These are phyloP conservation scores for Acrocyrtus sp. DNA, from an alignment of 2,888 invertebrate species.

Conservation along the genomic window DNA sequence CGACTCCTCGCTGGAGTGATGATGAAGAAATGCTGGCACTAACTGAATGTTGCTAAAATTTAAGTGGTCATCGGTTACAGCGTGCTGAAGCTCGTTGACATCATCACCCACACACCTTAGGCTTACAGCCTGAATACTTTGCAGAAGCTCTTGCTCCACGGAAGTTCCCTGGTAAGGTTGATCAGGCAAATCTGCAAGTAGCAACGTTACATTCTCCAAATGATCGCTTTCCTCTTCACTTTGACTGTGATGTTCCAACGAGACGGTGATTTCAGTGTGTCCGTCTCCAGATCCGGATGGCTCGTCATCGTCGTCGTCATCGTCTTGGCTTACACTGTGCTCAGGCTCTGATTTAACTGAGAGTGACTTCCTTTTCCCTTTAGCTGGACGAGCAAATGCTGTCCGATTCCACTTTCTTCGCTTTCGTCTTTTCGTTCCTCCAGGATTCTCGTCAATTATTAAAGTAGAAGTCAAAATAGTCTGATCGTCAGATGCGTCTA, in stretches of 20 bases:
- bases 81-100: constrained; percentile 14
- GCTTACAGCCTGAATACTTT: constrained; percentile 61
- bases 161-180: constrained; percentile 32
- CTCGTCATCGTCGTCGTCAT: not conserved
- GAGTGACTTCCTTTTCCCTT: constrained; percentile 49
- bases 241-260: not conserved
- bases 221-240: not conserved
- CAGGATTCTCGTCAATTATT: not conserved
- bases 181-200: constrained; percentile 19
- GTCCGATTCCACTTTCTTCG: constrained; percentile 61
- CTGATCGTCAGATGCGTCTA: constrained; percentile 37
- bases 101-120: constrained; percentile 49
- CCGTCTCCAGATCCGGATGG: too few relatives aligned
- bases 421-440: constrained; percentile 45
- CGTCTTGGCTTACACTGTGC: constrained; percentile 38
- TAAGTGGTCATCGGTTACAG: not conserved
- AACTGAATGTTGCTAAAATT: constrained; percentile 16
- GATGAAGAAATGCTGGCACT: constrained; percentile 48
- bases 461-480: constrained; percentile 12
- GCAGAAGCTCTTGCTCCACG: constrained; percentile 58
- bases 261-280: not conserved
- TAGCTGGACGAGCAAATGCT: constrained; percentile 58
- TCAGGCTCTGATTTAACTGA: constrained; percentile 7
- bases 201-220: constrained; percentile 20
- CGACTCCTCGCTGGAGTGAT: constrained; percentile 54